Base-by-base conservation (phyloP, 2,113 vertebrate genomes). In the Gymnobelideus leadbeateri region DNA sequence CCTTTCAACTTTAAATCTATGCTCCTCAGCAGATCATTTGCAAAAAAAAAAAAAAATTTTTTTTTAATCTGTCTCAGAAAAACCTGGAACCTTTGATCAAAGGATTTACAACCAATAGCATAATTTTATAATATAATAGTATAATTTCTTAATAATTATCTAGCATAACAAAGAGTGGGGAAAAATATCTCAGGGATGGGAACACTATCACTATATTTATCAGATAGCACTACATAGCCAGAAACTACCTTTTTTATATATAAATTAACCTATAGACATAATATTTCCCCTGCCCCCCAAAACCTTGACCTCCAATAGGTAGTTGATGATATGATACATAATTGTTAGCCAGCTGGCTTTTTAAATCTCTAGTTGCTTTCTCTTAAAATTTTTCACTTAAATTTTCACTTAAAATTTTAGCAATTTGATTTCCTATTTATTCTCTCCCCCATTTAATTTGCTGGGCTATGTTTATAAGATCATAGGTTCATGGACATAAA, bases 351-450 rank as follows among this genome's bases (percentile, higher is more conserved):
- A 92, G 96, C 95, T 94, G 95, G 95, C 96, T 97, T 96, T 96
- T 97, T 95, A 91, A 96, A 90, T 95, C 94, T 90, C 68, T 94
- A 96, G 92, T 97, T 96, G 89, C 91, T 97, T 96, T 93, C 92
- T 97, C 95, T 77, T n/a, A n/a, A n/a, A n/a, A n/a, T n/a, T n/a
- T n/a, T n/a, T n/a, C n/a, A n/a, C n/a, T n/a, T n/a, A n/a, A 50
- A 91, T 96, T 97, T 96, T 96, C 91, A 93, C 49, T 97, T 97
- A 97, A 97, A 97, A 95, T 95, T 98, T 92, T 96, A 93, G 96
- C 90, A 96, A 94, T 91, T 94, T 97, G 94, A 97, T 97, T 97
- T 98, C 96, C 95, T 97, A 94, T 93, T 97, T 96, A 91, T 95
- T 92, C 92, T 92, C 55, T 89, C 12, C 95, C 92, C 90, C 57